phyloP scores from a whole-genome alignment of 2,888 invertebrate species.

The Scaptomyza polygonia region DNA sequence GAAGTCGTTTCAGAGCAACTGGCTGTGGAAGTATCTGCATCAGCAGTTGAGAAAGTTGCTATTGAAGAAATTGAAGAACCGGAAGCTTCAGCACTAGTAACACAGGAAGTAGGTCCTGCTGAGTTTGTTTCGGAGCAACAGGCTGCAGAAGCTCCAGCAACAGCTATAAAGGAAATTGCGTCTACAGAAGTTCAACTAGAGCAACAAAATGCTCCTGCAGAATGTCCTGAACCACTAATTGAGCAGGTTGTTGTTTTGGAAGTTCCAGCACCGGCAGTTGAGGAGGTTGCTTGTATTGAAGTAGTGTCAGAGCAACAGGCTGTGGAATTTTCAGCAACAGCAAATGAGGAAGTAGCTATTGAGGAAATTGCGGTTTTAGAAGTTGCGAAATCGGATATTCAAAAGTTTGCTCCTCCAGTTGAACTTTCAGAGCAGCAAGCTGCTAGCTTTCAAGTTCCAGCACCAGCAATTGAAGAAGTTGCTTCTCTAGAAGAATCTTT shows the following conservation, averaged over 20 bases:
- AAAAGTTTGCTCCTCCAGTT: not conserved
- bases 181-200: not conserved
- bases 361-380: not conserved
- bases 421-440: not conserved
- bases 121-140: not conserved
- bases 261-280: not conserved
- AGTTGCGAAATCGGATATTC: not conserved
- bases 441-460: not conserved
- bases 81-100: not conserved
- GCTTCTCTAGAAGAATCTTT: not conserved
- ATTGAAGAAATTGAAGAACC: not conserved
- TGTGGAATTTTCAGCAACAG: not conserved
- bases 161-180: not conserved
- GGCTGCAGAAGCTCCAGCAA: not conserved
- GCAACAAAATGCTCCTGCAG: not conserved
- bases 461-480: too few species aligned
- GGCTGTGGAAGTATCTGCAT: not conserved
- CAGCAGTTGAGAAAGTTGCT: not conserved
- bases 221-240: not conserved
- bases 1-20: constrained; percentile 1
- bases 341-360: not conserved
- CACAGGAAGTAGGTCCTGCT: not conserved
- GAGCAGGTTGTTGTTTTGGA: not conserved
- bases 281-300: not conserved
- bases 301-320: not conserved